Evolutionary conservation across 2,888 invertebrate species (phyloP).

Genomic region (Drosophila paucipuncta): DNA sequence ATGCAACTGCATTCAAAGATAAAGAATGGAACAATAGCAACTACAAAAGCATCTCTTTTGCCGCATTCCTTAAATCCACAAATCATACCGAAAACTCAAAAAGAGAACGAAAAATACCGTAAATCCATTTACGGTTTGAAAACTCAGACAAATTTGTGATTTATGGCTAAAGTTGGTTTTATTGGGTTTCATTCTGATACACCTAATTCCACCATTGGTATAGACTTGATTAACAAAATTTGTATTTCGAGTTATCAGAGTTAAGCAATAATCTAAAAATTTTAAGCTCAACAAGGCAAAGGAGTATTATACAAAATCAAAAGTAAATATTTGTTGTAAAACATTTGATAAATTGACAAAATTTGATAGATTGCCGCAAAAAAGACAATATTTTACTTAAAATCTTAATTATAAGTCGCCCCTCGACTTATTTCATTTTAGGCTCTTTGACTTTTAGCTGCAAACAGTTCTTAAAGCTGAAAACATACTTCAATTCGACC

Average conservation of each 20-base stretch:
- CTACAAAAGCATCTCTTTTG: slow-evolving; percentile 5
- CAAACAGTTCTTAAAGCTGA: neutral
- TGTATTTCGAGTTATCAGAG: neutral
- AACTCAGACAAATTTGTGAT: neutral
- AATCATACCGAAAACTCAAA: slow-evolving; percentile 1
- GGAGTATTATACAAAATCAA: neutral
- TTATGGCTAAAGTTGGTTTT: neutral
- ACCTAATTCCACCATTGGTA: neutral
- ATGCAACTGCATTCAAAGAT: slow-evolving; percentile 23
- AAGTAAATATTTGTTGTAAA: neutral
- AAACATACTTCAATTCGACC: slow-evolving; percentile 11
- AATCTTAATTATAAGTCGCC: neutral
- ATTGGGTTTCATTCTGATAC: neutral
- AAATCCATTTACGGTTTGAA: slow-evolving; percentile 2
- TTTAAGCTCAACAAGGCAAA: neutral
- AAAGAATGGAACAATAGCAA: neutral
- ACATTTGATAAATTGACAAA: neutral
- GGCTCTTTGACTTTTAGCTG: neutral
- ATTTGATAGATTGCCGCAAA: neutral
- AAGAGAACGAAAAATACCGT: neutral
- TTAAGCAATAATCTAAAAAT: neutral
- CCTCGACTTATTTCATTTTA: neutral
- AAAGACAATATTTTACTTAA: neutral
- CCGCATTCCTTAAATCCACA: slow-evolving; percentile 21
- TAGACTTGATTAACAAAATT: neutral